Percentiles rank a stretch among this genome's conserved stretches.
Evolutionary conservation across 2,888 invertebrate species (phyloP).

Genomic region (Thymelicus sylvestris): DNA sequence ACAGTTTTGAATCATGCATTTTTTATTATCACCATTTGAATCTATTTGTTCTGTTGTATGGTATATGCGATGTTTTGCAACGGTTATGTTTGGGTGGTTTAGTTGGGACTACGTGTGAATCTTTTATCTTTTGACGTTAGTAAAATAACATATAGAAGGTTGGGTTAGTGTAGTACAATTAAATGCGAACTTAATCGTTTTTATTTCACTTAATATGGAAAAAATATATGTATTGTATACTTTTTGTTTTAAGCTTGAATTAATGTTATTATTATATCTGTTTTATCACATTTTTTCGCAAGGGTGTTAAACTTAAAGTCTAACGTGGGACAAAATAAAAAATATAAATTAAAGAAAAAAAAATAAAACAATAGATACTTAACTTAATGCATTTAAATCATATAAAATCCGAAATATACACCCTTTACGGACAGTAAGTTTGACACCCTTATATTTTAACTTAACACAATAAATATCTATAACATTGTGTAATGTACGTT

Average conservation of each 20-base stretch:
- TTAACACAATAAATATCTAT: no score
- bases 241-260: neutral
- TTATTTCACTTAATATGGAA: neutral
- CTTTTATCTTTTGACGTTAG: neutral
- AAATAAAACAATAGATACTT: neutral
- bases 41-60: neutral
- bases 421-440: no score
- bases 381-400: no score
- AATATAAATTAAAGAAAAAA: neutral
- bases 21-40: conserved; percentile 13
- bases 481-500: conserved; percentile 4
- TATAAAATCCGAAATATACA: no score
- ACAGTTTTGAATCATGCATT: conserved; percentile 14
- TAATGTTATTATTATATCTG: neutral
- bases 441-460: no score
- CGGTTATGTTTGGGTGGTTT: conserved; percentile 1
- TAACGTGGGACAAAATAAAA: neutral
- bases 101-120: neutral
- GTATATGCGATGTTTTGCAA: conserved; percentile 4
- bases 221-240: neutral
- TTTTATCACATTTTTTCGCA: neutral
- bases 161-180: conserved; percentile 1
- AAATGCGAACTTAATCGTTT: neutral
- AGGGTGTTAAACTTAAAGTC: neutral
- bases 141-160: conserved; percentile 9